Evolutionary conservation across 2,888 invertebrate genomes (phyloP), one percentile per base, ranked within the genome.

Genomic region (Yponomeuta malinellus): DNA sequence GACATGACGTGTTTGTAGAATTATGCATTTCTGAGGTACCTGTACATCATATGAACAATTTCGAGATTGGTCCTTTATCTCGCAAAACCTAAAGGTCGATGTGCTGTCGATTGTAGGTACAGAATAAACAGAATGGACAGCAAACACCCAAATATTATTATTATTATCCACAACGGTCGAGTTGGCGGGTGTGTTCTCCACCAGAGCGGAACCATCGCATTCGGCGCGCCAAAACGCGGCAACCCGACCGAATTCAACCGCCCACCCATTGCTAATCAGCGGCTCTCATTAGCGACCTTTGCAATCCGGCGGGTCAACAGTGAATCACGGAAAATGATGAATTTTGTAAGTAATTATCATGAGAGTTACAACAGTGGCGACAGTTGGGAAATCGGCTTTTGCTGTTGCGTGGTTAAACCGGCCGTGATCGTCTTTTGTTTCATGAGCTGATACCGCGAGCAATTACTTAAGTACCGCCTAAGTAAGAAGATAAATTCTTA

Each of bases 161-260:
- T 23, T 23, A 23, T 23, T 23, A 23, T 23, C 52, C 52, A 59
- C 68, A 37, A 69, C 71, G 66, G 70, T 69, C 72, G 72, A 74
- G 52, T 12, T 70, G 72, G 70, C 71, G 64, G 72, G 74, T 71
- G 72, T 78, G 77, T 78, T 75, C 72, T 77, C 77, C 80, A 76
- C 75, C 69, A 70, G 78, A 73, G 72, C 72, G 52, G 68, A 68
- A 68, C 68, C 29, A 52, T 74, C 72, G 73, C 71, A 66, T 71
- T 76, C 74, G 74, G 75, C 72, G 73, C 71, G 74, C 73, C 73
- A 75, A 75, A 76, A 72, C 72, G 71, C 48, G n/a, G 66, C 64
- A 37, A 68, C 12, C 37, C 74, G 69, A 72, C 73, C 70, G 72
- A 78, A 76, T 74, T 74, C 71, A 74, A 67, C 15, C 52, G 15